These are phyloP conservation scores for Antennarius maculatus DNA, from an alignment of 2,797 vertebrate species.

Conservation along the genomic window DNA sequence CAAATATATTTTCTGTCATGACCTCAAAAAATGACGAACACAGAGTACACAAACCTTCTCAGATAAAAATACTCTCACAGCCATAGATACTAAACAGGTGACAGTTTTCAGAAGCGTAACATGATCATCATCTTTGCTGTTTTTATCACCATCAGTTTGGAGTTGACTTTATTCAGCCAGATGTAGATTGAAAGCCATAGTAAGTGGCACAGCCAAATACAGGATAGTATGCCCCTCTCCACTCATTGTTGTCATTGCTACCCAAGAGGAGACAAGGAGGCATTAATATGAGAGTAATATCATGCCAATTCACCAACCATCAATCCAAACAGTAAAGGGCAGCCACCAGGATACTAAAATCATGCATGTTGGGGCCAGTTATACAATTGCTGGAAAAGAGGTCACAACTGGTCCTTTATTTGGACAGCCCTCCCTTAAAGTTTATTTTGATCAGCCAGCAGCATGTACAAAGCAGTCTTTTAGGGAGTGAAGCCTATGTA, in stretches of 20 bases:
- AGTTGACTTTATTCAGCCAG: constrained; percentile 16
- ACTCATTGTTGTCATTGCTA: constrained; percentile 14
- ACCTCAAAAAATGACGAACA: constrained; percentile 64
- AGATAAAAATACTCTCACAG: constrained; percentile 26
- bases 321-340: neutral
- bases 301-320: constrained; percentile 28
- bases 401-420: constrained; percentile 15
- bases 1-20: constrained; percentile 55
- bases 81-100: constrained; percentile 34
- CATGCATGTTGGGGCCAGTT: constrained; percentile 31
- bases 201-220: constrained; percentile 2
- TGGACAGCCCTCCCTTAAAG: neutral
- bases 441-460: constrained; percentile 15
- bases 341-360: neutral
- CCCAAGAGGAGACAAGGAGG: constrained; percentile 5
- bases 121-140: neutral
- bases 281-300: constrained; percentile 20
- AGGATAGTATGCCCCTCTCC: constrained; percentile 13
- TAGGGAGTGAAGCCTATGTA: constrained; percentile 3
- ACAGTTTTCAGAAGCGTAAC: too few species aligned
- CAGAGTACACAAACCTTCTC: constrained; percentile 10
- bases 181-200: constrained; percentile 16
- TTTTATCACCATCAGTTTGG: neutral
- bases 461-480: constrained; percentile 3
- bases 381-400: constrained; percentile 22